phyloP scores from a whole-genome alignment of 2,113 vertebrate genomes.

The Macquaria ambigua region DNA sequence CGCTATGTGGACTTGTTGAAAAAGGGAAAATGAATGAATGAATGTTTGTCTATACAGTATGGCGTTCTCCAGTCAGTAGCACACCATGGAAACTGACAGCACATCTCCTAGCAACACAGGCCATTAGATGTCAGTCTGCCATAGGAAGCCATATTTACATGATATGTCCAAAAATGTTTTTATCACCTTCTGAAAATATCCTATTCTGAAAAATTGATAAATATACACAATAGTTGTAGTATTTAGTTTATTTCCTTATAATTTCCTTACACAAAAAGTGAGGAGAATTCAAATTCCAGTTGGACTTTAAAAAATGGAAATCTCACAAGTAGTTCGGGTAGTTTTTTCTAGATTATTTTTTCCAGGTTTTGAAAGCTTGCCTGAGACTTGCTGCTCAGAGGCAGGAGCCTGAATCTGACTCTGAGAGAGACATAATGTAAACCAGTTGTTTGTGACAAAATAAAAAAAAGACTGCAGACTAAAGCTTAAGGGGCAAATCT shows the following conservation, averaged over 20 bases:
- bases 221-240: background rate
- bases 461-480: background rate
- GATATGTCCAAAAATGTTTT: background rate
- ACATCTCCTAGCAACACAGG: background rate
- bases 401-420: conserved; percentile 36
- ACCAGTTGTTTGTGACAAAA: background rate
- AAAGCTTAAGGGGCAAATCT: background rate
- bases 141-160: background rate
- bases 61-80: background rate
- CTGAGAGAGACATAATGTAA: conserved; percentile 44
- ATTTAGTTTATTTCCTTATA: background rate
- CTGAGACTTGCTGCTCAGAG: conserved; percentile 73
- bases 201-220: background rate
- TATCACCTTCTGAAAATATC: background rate
- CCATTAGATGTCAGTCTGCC: background rate
- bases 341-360: background rate
- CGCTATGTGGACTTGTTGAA: background rate
- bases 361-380: conserved; percentile 70
- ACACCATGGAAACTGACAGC: background rate
- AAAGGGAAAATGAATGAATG: too few relatives aligned
- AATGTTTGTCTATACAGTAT: background rate
- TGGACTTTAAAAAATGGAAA: background rate
- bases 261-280: too few relatives aligned
- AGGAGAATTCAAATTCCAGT: background rate
- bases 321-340: background rate